Evolutionary conservation across 2,113 vertebrate species (phyloP).

Genomic region (Anhinga anhinga): DNA sequence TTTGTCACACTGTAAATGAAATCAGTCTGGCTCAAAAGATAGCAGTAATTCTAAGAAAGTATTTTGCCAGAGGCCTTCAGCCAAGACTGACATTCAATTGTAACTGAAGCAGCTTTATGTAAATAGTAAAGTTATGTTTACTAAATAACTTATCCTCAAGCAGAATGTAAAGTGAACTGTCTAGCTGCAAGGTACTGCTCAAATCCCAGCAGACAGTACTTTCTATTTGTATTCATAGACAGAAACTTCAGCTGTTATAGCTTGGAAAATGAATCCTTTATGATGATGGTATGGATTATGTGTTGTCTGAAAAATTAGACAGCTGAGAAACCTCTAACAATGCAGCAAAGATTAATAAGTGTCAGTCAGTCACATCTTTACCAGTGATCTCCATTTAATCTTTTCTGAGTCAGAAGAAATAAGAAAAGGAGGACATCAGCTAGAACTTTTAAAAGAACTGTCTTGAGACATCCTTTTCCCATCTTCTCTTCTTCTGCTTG

Average conservation of each 20-base stretch:
- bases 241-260: not conserved
- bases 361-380: not conserved
- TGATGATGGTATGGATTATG: not conserved
- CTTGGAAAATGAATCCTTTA: not conserved
- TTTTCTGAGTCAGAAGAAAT: not conserved
- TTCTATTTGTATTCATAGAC: not conserved
- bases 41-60: not conserved
- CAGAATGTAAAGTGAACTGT: not conserved
- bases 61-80: not conserved
- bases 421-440: not conserved
- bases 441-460: not conserved
- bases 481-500: not conserved
- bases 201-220: not conserved
- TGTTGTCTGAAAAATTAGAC: not conserved
- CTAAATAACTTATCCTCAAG: not conserved
- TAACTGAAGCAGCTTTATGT: slow-evolving; percentile 17
- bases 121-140: slow-evolving; percentile 5
- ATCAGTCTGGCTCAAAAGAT: not conserved
- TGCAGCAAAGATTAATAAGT: not conserved
- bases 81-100: not conserved
- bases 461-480: not conserved
- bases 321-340: not conserved
- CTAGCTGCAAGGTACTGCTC: not conserved
- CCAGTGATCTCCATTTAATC: not conserved
- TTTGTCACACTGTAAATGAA: not conserved